Base-by-base conservation (phyloP, 2,797 vertebrate genomes). In the Manis crassicaudata region DNA sequence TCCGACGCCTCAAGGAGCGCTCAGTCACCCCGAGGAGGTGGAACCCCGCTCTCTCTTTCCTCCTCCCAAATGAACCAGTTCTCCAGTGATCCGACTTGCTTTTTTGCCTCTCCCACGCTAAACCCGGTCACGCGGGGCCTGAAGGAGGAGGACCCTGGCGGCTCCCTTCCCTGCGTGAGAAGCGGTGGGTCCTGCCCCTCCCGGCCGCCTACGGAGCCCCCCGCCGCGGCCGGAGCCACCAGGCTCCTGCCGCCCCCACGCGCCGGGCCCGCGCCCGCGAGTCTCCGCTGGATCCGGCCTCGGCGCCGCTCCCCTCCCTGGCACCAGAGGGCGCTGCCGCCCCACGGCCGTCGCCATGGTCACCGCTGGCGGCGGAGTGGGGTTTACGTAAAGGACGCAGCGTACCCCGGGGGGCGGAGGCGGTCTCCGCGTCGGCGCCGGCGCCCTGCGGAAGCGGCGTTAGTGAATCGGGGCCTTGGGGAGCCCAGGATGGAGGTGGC, bases 331-430 rank as follows among this genome's bases (percentile, higher is more conserved):
- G 98, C 98, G 98, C 98, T 96, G 60, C 96, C 32, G 43, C 92
- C 62, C 93, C 95, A 84, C 97, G 80, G 84, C 76, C 60, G 98
- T 99, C 98, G 95, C 98, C 97, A 98, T 98, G 98, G 98, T 96
- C 98, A 98, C 98, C 98, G 98, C 98, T 98, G 98, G 98, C 97
- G 97, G 98, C 98, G 98, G 97, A 98, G 98, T 96, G 97, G 97
- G 96, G 97, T 97, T 98, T 98, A 98, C 98, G 98, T 97, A 98
- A 98, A 98, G 98, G 98, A 98, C 98, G 98, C 98, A 98, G 98
- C 98, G 98, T 98, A 98, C 98, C 97, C 98, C 97, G 97, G 97
- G 95, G 98, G 98, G 98, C 98, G 98, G 98, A 97, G 98, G 98
- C 97, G 98, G 98, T 96, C 96, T 98, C 92, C 97, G 97, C 95